Conservation (phyloP, 2,113 vertebrate genomes). For the Sialia sialis region DNA sequence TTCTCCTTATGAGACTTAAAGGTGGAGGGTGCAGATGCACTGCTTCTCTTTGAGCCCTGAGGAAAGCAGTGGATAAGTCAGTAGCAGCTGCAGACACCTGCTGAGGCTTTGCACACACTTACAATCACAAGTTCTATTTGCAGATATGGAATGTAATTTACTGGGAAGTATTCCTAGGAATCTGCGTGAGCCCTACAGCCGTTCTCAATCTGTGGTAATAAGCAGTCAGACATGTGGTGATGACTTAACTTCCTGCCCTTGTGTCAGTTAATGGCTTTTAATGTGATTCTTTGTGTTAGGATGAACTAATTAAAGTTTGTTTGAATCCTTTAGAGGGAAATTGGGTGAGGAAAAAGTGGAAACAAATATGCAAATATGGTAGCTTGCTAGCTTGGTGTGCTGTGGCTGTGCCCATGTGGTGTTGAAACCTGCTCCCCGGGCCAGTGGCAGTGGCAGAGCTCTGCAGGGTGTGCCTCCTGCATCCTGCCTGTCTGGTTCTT, state of each 20-base stretch:
- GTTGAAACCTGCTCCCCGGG: not conserved
- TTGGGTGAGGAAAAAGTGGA: not conserved
- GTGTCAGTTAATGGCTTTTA: constrained; percentile 7
- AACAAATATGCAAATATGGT: not conserved
- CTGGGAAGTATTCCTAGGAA: not conserved
- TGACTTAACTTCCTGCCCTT: constrained; percentile 34
- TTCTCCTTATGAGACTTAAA: not conserved
- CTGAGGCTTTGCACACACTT: not conserved
- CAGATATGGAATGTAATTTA: not conserved
- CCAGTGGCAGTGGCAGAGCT: not conserved
- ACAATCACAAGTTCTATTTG: not conserved
- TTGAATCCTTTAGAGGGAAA: constrained; percentile 4
- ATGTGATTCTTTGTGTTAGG: not conserved
- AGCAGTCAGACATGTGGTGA: not conserved
- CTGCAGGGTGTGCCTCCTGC: not conserved
- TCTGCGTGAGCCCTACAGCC: not conserved
- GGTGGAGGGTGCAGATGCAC: not conserved
- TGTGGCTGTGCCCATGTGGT: not conserved
- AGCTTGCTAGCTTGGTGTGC: not conserved
- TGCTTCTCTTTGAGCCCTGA: not conserved
- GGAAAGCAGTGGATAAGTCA: not conserved
- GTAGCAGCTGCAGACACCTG: not conserved
- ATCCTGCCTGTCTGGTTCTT: not conserved
- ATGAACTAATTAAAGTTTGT: not conserved
- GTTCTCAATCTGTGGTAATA: not conserved